Base-by-base conservation (phyloP, 2,113 vertebrate genomes). In the Phyllostomus hastatus region DNA sequence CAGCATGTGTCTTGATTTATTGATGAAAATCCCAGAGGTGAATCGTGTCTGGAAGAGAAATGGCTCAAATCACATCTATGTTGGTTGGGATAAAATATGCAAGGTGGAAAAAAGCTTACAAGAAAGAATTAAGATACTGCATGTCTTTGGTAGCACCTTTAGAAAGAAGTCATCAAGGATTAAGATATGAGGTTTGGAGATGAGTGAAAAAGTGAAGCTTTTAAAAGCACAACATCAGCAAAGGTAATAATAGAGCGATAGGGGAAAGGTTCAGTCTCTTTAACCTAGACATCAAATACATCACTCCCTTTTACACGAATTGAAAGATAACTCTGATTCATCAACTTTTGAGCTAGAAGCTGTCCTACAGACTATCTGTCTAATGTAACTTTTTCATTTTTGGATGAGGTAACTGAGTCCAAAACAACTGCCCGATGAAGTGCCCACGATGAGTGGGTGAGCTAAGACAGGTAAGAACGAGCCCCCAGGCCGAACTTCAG, bases 1-100 rank as follows among this genome's bases (percentile, higher is more conserved):
- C 97, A 98, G 84, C 96, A 61, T 97, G 97, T 97, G 95, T 98
- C 92, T 98, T 98, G 97, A 98, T 98, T 99, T 99, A 98, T 99
- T 98, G 98, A 98, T 98, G 98, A 97, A 96, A 98, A 96, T 96
- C 97, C 98, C 97, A 76, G 84, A 96, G 97, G 97, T 97, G 94
- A 97, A 95, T 94, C 96, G 90, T 98, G 96, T 95, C 93, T 97
- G 61, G 96, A 98, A 98, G 88, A 93, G 96, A 97, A 98, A 67
- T 57, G 95, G 92, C 93, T 96, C 19, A 17, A 67, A 38, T 52
- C 7, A 91, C 89, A 81, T 57, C 38, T 75, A 66, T 75, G 88
- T 88, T 0, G 0, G 64, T 70, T 95, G 90, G 85, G 84, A 97
- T 82, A 97, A 98, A 97, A 96, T 52, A 73, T 96, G 52, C 66